Conservation (phyloP, 1,140 invertebrate genomes). For the Bicyclus anynana region DNA sequence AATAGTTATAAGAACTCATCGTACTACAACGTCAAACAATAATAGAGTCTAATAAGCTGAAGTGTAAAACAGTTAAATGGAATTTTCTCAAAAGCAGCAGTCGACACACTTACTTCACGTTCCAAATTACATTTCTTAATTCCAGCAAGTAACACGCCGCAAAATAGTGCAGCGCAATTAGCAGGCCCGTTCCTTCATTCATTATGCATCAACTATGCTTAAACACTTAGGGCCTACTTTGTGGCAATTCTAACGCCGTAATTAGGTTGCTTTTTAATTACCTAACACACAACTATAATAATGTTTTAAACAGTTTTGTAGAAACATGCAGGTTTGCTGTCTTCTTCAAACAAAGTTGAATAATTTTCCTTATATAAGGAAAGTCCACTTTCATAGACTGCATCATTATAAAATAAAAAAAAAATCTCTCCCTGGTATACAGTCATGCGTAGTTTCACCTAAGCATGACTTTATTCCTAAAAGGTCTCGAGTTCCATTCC, state of each 20-base stretch:
- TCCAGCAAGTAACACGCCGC: not conserved
- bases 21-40: no score
- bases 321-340: no score
- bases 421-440: no score
- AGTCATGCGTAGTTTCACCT: no score
- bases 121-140: not conserved
- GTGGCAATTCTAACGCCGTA: not conserved
- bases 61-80: not conserved
- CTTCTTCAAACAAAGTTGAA: no score
- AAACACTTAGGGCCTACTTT: not conserved
- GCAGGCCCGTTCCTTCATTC: not conserved
- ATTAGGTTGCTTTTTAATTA: not conserved
- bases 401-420: no score
- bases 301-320: no score
- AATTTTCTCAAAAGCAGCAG: not conserved
- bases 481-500: no score
- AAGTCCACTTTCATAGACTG: no score
- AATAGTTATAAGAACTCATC: no score
- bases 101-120: not conserved
- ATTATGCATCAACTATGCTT: slow-evolving; percentile 3
- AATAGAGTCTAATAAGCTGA: not conserved
- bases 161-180: slow-evolving; percentile 3
- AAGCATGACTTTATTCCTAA: no score
- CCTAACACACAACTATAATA: not conserved
- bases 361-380: no score